Evolutionary conservation across 2,888 invertebrate species (phyloP), one percentile per base, ranked within the genome.

Genomic region (Drosophila paranaensis): DNA sequence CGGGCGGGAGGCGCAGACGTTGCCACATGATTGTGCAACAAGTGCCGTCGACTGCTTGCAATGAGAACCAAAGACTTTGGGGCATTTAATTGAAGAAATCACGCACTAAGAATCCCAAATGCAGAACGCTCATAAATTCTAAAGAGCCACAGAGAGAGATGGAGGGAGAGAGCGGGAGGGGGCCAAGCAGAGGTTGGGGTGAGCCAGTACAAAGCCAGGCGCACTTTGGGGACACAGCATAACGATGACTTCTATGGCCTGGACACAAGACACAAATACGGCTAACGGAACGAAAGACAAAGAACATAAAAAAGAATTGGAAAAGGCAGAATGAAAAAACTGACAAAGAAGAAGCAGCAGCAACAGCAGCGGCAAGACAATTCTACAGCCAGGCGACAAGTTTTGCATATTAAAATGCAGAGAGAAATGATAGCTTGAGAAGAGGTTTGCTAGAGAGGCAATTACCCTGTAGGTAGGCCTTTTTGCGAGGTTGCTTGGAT

Each of bases 81-180:
- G 77, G 75, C 86, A 86, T 88, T 88, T 86, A 86, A 88, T 86
- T 86, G 83, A 86, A 86, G 77, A 86, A 86, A 86, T 86, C 86
- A 86, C 88, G 88, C 86, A 83, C 86, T 79, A 73, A 54, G 67
- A 71, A 77, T 60, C 70, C 77, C 78, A 77, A 77, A 70, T 74
- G 61, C 62, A 64, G 66, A 33, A 51, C 60, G 60, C 35, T 56
- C 68, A 74, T 79, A 79, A 77, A 77, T 78, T 77, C 65, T 46
- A 61, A 67, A 67, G 57, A 13, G 45, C 1, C 48, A 48, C 14
- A 20, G 25, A 43, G 16, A 43, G 39, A 33, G 30, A 8, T 20
- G 20, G 20, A 20, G 20, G 20, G 30, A 33, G 30, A 33, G 30
- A 8, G 6, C 0, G 30, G 30, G 30, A 0, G 9, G 13, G 10